Evolutionary conservation across 2,888 invertebrate species (phyloP).

Genomic region (Mythimna lalbum): DNA sequence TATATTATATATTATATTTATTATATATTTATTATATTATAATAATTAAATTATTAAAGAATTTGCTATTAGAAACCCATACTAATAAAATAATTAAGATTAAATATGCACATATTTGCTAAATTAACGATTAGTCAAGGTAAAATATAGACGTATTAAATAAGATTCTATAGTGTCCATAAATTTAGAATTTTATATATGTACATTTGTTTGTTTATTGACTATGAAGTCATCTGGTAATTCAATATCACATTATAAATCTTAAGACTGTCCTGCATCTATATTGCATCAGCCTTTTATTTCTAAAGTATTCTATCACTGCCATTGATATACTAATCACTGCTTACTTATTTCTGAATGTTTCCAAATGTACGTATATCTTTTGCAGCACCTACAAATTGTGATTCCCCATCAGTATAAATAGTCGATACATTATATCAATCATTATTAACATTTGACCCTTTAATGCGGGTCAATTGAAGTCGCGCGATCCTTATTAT

Average conservation of each 20-base stretch:
- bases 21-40: too few relatives aligned
- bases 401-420: slow-evolving; percentile 5
- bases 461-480: slow-evolving; percentile 59
- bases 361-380: neutral
- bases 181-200: slow-evolving; percentile 28
- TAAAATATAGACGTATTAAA: neutral
- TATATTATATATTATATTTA: too few relatives aligned
- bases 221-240: slow-evolving; percentile 26
- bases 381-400: slow-evolving; percentile 11
- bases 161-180: slow-evolving; percentile 13
- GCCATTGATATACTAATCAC: too few relatives aligned
- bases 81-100: neutral
- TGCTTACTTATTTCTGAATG: neutral
- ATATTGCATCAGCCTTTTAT: neutral
- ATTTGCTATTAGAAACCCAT: slow-evolving; percentile 9
- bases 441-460: slow-evolving; percentile 49
- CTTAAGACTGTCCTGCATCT: neutral
- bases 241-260: slow-evolving; percentile 15
- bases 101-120: neutral
- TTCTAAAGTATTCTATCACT: neutral
- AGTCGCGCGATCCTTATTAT: slow-evolving; percentile 33
- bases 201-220: slow-evolving; percentile 27
- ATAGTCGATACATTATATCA: slow-evolving; percentile 40
- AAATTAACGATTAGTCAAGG: slow-evolving; percentile 20
- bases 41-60: slow-evolving; percentile 20